These are phyloP conservation scores for Acinonyx jubatus DNA, from an alignment of 2,113 vertebrate genomes.

Conservation along the genomic window DNA sequence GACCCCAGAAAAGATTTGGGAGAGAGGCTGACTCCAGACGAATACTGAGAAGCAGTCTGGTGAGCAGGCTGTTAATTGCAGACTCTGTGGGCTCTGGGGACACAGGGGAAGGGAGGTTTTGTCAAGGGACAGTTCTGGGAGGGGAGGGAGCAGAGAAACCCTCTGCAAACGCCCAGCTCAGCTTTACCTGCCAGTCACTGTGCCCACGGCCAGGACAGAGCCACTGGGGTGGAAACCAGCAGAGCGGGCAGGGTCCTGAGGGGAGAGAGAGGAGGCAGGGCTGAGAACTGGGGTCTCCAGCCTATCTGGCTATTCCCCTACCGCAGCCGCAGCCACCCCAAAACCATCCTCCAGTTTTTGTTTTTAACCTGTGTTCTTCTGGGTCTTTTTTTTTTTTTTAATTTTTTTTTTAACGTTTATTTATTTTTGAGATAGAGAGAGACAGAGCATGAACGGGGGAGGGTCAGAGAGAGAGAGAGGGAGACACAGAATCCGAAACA, in stretches of 20 bases:
- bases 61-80: background rate
- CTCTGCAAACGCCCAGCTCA: background rate
- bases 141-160: background rate
- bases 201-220: conserved; percentile 91
- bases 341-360: background rate
- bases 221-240: conserved; percentile 93
- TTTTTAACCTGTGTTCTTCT: too few species aligned
- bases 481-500: too few species aligned
- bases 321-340: background rate
- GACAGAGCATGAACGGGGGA: too few species aligned
- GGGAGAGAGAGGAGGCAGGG: background rate
- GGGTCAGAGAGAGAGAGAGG: too few species aligned
- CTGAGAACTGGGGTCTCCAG: background rate
- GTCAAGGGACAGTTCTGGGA: background rate
- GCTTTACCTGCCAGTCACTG: conserved; percentile 91
- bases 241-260: conserved; percentile 89
- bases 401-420: too few species aligned
- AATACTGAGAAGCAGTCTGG: background rate
- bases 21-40: background rate
- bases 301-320: background rate
- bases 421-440: too few species aligned
- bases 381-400: too few species aligned
- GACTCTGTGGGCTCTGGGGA: background rate
- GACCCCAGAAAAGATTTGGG: background rate
- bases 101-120: too few species aligned